Conservation (phyloP, 1,140 invertebrate species). For the Drosophila biarmipes region DNA sequence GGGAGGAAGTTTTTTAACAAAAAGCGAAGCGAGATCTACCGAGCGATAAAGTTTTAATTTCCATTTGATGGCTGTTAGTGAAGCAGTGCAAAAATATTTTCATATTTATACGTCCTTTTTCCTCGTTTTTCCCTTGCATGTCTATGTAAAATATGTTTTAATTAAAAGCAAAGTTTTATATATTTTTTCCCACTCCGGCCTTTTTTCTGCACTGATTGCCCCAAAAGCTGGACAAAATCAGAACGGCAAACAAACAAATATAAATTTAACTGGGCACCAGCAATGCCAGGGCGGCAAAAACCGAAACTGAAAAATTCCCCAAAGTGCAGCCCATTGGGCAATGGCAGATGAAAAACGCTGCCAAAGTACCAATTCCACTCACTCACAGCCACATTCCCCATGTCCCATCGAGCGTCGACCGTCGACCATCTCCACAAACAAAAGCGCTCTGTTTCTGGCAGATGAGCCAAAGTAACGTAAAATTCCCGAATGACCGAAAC, state of each 20-base stretch:
- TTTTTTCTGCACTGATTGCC: conserved; percentile 44
- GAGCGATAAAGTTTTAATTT: conserved; percentile 56
- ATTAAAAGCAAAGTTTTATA: conserved; percentile 74
- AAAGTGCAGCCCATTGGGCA: conserved; percentile 44
- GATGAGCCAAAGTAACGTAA: conserved; percentile 35
- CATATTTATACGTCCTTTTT: conserved; percentile 12
- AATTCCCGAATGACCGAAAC: conserved; percentile 45
- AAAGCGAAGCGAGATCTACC: conserved; percentile 6
- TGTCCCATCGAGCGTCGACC: background rate
- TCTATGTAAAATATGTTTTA: conserved; percentile 71
- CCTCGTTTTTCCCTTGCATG: background rate
- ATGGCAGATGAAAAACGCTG: conserved; percentile 41
- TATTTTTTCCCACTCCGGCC: conserved; percentile 28
- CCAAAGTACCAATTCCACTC: conserved; percentile 45
- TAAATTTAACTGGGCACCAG: conserved; percentile 54
- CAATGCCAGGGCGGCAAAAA: conserved; percentile 22
- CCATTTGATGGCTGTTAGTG: conserved; percentile 62
- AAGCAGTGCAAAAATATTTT: conserved; percentile 39
- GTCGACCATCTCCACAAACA: background rate
- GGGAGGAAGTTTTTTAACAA: background rate
- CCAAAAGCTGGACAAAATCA: conserved; percentile 61
- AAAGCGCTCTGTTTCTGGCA: conserved; percentile 8
- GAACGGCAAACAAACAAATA: conserved; percentile 65
- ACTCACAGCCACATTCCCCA: background rate
- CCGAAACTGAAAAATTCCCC: conserved; percentile 38